Evolutionary conservation across 1,140 invertebrate species (phyloP), one percentile per base, ranked within the genome.

Genomic region (Lordiphosa collinella): DNA sequence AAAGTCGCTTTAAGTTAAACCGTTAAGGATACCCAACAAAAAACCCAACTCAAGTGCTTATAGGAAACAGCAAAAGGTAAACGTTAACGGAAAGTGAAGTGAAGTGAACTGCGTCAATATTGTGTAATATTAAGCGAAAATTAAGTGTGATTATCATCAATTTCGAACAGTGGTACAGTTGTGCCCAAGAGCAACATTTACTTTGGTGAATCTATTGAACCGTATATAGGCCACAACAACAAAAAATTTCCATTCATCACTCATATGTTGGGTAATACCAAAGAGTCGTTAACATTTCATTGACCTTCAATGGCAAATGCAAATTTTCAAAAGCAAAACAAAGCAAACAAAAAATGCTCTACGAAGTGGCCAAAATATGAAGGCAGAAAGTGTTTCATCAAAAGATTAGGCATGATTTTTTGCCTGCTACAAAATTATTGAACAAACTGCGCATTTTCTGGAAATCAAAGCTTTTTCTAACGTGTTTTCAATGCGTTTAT

Each of bases 51-150:
- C 68, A 85, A 60, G 73, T 44, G 25, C 44, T 65, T 73, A 84
- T 78, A 84, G 78, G 78, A 84, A 84, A 60, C 79, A 78, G 32
- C 41, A 53, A 69, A 78, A 84, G 78, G 78, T 84, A 84, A 72
- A 62, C 47, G 32, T 41, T 40, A 58, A 29, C 61, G 35, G 44
- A 54, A 36, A 61, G 62, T 66, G 62, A 62, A 70, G 78, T 84
- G 68, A 78, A 56, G 78, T 82, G 79, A 80, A 66, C 76, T 82
- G 78, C 25, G 29, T 59, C 25, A 14, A 34, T 32, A 60, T 84
- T 82, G 72, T 72, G 78, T 59, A 82, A 80, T 37, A 52, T 63
- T 58, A 48, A 35, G 13, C 48, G 53, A 58, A 59, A 73, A 56
- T n/a, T n/a, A 56, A 58, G 60, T 75, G 69, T 47, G 44, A 31